A percentile compares a stretch with the other conserved stretches of the same genome.
phyloP scores from a whole-genome alignment of 2,888 invertebrate genomes.

The Eudasyphora cyanicolor region DNA sequence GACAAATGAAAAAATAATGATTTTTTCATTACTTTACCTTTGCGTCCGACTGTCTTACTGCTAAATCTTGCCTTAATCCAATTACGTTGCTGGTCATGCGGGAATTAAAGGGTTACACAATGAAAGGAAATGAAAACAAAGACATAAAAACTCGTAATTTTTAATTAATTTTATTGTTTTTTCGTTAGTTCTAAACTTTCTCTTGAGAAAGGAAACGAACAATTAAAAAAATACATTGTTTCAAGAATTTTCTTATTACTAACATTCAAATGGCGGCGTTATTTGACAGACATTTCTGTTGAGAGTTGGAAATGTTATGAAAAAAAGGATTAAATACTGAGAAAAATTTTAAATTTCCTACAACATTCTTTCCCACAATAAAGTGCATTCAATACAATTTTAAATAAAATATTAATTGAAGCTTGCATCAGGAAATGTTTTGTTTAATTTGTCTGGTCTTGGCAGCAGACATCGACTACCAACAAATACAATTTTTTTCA shows the following conservation, averaged over 20 bases:
- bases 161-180: constrained; percentile 14
- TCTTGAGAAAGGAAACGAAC: constrained; percentile 5
- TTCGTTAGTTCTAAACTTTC: background rate
- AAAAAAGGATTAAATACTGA: no score
- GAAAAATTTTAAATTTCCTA: no score
- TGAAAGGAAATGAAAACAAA: constrained; percentile 26
- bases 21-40: constrained; percentile 37
- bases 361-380: no score
- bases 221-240: background rate
- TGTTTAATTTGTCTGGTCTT: no score
- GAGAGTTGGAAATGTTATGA: no score
- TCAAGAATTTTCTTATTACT: background rate
- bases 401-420: no score
- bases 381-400: no score
- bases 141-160: constrained; percentile 37
- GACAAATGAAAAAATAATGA: constrained; percentile 37
- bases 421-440: no score
- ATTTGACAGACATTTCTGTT: no score
- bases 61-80: constrained; percentile 63
- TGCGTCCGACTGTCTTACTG: constrained; percentile 29
- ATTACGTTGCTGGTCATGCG: constrained; percentile 55
- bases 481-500: no score
- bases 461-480: no score
- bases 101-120: constrained; percentile 11
- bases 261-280: no score